These are phyloP conservation scores for Monomorium pharaonis DNA, from an alignment of 1,140 invertebrate species.

Conservation along the genomic window DNA sequence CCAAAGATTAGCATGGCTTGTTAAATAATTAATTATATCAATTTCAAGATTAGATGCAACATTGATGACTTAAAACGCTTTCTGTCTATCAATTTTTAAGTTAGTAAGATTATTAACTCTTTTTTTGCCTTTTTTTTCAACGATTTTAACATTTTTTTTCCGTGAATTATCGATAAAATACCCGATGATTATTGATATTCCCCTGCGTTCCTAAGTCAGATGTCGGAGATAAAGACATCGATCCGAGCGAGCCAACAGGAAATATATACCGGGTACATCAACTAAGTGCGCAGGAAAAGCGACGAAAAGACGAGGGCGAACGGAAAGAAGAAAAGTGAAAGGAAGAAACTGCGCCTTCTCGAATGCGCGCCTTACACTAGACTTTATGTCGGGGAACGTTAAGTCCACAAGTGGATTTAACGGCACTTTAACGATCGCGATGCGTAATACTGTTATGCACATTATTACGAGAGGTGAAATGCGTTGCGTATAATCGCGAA, in stretches of 20 bases:
- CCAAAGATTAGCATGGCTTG: background rate
- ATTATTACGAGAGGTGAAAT: conserved; percentile 1
- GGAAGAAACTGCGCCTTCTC: background rate
- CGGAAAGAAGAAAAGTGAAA: conserved; percentile 47
- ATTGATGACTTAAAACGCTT: background rate
- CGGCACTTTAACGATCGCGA: conserved; percentile 20
- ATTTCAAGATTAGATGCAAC: background rate
- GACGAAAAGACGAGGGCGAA: background rate
- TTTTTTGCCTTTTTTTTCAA: background rate
- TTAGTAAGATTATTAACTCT: background rate
- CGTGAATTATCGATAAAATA: no score
- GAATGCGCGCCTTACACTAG: background rate
- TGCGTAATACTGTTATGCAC: background rate
- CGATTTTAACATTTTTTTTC: background rate
- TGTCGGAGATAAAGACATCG: background rate
- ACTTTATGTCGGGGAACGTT: background rate
- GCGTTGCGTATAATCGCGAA: background rate
- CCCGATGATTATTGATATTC: conserved; percentile 25
- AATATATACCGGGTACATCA: background rate
- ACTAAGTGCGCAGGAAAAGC: background rate
- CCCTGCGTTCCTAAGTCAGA: conserved; percentile 2
- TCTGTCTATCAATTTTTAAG: background rate
- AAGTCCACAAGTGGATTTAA: background rate
- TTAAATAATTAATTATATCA: background rate
- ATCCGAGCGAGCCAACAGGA: conserved; percentile 5